A percentile compares a stretch with the other conserved stretches of the same genome.
phyloP scores from a whole-genome alignment of 2,797 vertebrate species.

The Gambelia wislizenii region DNA sequence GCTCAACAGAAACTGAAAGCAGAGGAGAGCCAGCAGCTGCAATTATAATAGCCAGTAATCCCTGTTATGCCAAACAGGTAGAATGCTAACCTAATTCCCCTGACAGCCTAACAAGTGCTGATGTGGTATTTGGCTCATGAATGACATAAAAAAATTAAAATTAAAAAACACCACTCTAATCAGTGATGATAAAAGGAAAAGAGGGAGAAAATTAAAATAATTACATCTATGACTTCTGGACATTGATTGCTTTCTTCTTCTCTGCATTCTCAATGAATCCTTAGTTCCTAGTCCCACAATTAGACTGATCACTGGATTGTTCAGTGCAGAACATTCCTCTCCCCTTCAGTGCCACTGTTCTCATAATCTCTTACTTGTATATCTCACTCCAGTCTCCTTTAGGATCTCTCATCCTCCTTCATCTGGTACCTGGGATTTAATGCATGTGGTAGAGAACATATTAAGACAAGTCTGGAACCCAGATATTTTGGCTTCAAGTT shows the following conservation, averaged over 20 bases:
- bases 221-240: not conserved
- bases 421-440: no score
- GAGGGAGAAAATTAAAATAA: not conserved
- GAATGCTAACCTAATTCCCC: slow-evolving; percentile 51
- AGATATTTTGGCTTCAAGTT: no score
- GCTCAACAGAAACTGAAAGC: slow-evolving; percentile 55
- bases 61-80: slow-evolving; percentile 31
- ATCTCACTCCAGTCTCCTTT: not conserved
- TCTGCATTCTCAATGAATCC: not conserved
- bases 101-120: slow-evolving; percentile 44
- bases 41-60: slow-evolving; percentile 59
- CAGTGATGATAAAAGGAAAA: slow-evolving; percentile 34
- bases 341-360: not conserved
- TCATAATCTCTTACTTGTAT: not conserved
- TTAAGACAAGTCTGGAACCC: no score
- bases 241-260: not conserved
- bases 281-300: not conserved
- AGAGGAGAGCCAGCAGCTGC: slow-evolving; percentile 35
- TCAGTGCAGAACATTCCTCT: not conserved
- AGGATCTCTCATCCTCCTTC: no score
- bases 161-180: not conserved
- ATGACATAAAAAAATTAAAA: not conserved
- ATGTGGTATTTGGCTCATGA: slow-evolving; percentile 37
- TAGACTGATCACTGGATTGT: not conserved
- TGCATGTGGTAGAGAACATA: no score